Percentiles rank a stretch among this genome's conserved stretches.
phyloP scores from a whole-genome alignment of 2,888 invertebrate species.

The Zele albiditarsus region DNA sequence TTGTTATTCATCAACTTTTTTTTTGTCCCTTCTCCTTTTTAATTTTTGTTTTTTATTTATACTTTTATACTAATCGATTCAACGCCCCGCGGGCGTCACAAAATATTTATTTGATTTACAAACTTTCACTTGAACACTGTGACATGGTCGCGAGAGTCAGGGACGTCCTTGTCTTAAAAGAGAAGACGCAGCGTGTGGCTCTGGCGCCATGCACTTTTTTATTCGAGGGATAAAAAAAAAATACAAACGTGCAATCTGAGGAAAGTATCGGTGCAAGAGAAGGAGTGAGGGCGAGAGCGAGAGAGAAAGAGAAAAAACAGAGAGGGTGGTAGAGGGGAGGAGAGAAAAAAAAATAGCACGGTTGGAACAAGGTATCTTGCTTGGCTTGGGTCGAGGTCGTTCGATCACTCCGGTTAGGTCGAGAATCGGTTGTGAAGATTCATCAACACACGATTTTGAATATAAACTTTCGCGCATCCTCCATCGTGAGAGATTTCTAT shows the following conservation, averaged over 20 bases:
- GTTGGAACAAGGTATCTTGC: constrained; percentile 37
- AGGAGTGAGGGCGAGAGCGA: not conserved
- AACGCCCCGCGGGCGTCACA: constrained; percentile 36
- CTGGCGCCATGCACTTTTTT: constrained; percentile 38
- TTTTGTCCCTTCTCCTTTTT: not conserved
- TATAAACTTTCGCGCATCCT: not conserved
- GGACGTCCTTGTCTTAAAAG: constrained; percentile 45
- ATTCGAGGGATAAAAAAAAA: constrained; percentile 25
- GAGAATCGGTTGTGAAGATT: not conserved
- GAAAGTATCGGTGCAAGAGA: not conserved
- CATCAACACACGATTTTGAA: constrained; percentile 14
- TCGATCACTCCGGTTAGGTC: constrained; percentile 36
- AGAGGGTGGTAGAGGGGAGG: constrained; percentile 5
- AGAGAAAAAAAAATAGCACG: constrained; percentile 31
- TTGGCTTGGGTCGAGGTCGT: constrained; percentile 51
- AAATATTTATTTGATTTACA: constrained; percentile 53
- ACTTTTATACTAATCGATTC: constrained; percentile 18
- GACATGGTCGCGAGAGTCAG: constrained; percentile 49
- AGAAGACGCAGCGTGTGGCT: constrained; percentile 35
- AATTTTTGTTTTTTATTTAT: not conserved
- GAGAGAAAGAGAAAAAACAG: not conserved
- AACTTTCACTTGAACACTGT: constrained; percentile 53
- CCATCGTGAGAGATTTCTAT: not conserved
- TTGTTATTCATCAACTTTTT: not conserved
- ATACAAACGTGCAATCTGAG: constrained; percentile 25